Percentiles rank a stretch among this genome's conserved stretches.
Conservation (phyloP, 23 tunicate genomes). For the Ciona savignyi region DNA sequence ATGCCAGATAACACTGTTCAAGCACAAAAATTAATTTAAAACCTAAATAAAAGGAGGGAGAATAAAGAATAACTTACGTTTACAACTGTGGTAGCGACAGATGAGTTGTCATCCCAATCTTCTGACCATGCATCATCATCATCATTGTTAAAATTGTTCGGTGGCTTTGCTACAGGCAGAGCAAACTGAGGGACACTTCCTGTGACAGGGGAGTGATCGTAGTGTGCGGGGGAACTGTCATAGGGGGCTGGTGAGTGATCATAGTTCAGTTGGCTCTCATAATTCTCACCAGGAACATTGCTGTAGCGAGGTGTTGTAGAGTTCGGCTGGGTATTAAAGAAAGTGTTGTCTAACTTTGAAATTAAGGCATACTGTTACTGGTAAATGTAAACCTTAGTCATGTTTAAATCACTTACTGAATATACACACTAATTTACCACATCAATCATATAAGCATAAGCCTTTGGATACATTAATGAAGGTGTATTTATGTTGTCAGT, state of each 20-base stretch:
- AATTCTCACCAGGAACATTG: slow-evolving; percentile 36
- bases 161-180: neutral
- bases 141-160: slow-evolving; percentile 21
- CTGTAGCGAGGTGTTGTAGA: slow-evolving; percentile 30
- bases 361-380: too few relatives aligned
- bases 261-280: slow-evolving; percentile 21
- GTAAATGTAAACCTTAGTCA: too few relatives aligned
- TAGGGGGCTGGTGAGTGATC: neutral
- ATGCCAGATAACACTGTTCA: too few relatives aligned
- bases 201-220: neutral
- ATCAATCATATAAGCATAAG: too few relatives aligned
- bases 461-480: too few relatives aligned
- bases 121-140: slow-evolving; percentile 79
- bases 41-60: neutral
- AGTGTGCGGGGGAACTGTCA: neutral
- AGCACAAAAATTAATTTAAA: too few relatives aligned
- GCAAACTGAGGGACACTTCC: neutral
- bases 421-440: too few relatives aligned
- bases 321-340: too few relatives aligned
- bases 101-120: slow-evolving; percentile 85
- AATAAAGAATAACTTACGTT: slow-evolving; percentile 14
- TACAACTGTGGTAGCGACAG: slow-evolving; percentile 55
- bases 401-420: too few relatives aligned
- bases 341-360: too few relatives aligned
- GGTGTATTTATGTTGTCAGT: too few relatives aligned